phyloP scores from a whole-genome alignment of 2,113 vertebrate genomes.

The Parotia lawesii region DNA sequence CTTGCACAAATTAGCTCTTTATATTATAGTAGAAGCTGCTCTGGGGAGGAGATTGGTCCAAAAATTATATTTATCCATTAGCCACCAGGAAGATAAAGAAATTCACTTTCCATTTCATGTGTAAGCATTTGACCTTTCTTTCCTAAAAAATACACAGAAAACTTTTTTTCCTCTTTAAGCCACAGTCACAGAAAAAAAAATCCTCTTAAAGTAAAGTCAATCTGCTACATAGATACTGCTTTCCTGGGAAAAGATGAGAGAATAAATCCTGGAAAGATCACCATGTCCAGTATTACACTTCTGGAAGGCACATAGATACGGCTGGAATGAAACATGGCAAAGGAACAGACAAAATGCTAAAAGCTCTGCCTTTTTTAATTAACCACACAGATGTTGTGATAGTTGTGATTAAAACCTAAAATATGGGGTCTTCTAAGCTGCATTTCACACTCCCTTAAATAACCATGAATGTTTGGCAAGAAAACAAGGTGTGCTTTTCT shows the following conservation, averaged over 20 bases:
- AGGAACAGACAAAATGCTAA: background rate
- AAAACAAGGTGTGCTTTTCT: background rate
- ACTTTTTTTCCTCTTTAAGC: background rate
- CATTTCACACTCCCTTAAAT: background rate
- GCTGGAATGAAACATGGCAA: background rate
- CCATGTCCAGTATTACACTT: background rate
- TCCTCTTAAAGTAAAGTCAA: background rate
- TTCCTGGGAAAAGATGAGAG: background rate
- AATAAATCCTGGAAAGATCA: background rate
- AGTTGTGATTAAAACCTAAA: background rate
- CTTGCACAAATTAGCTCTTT: background rate
- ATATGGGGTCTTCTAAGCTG: background rate
- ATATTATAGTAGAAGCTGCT: background rate
- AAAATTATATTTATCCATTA: background rate
- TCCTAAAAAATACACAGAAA: background rate
- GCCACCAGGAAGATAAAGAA: background rate
- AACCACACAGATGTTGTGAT: background rate
- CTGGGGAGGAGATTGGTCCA: background rate
- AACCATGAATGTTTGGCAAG: background rate
- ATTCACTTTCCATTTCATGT: background rate
- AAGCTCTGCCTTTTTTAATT: background rate
- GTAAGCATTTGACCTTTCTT: background rate
- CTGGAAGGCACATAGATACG: background rate
- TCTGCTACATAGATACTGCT: background rate
- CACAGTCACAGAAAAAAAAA: background rate